These are phyloP conservation scores for Octopus bimaculoides DNA, from an alignment of 1,140 invertebrate genomes.

Conservation along the genomic window DNA sequence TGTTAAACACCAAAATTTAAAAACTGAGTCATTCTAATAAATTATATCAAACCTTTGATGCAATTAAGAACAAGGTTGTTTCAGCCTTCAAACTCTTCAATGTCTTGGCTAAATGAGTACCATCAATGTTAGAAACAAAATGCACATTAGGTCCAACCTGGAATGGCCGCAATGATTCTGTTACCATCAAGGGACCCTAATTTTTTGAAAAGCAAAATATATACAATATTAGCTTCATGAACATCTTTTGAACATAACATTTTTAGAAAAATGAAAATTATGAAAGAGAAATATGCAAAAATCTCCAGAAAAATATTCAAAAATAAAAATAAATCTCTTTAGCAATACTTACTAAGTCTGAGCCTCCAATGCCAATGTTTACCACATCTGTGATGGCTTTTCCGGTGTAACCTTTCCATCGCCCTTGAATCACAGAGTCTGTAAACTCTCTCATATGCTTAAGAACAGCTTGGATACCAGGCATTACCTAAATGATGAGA, in stretches of 20 bases:
- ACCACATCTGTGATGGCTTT: conserved; percentile 96
- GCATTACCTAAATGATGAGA: conserved; percentile 68
- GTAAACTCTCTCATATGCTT: conserved; percentile 92
- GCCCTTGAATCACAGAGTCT: conserved; percentile 65
- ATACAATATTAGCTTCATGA: no score
- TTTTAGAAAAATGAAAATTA: no score
- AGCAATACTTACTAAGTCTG: conserved; percentile 74
- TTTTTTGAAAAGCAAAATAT: no score
- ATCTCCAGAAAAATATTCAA: neutral
- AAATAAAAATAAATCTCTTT: neutral
- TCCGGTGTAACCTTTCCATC: conserved; percentile 88
- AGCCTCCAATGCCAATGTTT: conserved; percentile 99
- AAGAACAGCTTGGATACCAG: conserved; percentile 87
- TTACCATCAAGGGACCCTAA: conserved; percentile 96
- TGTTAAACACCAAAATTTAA: neutral
- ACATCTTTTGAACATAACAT: no score
- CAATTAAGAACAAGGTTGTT: conserved; percentile 96
- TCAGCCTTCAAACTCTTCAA: conserved; percentile 89
- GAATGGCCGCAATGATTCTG: conserved; percentile 93
- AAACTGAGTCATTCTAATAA: neutral
- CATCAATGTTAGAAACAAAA: conserved; percentile 99
- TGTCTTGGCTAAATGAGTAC: conserved; percentile 94
- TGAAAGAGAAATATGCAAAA: no score
- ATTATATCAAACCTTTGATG: conserved; percentile 72
- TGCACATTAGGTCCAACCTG: conserved; percentile 82